phyloP scores from a whole-genome alignment of 1,140 invertebrate species.

The Nomia melanderi region DNA sequence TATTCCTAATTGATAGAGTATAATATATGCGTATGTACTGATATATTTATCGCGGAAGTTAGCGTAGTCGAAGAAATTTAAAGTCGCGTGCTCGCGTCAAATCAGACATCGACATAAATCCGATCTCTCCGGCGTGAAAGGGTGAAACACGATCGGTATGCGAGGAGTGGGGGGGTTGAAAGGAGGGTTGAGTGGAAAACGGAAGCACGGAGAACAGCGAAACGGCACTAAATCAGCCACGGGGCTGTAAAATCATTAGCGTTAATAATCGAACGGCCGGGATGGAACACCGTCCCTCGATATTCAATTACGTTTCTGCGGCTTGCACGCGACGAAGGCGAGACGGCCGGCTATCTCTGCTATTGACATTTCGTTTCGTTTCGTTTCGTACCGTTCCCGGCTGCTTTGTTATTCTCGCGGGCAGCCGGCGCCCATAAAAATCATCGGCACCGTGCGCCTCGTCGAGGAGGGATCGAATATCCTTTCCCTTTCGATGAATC shows the following conservation, averaged over 20 bases:
- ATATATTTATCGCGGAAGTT: too few species aligned
- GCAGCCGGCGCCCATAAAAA: constrained; percentile 51
- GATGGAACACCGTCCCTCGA: constrained; percentile 51
- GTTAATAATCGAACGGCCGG: constrained; percentile 57
- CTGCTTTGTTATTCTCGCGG: constrained; percentile 42
- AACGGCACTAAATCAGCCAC: constrained; percentile 49
- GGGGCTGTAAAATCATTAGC: constrained; percentile 64
- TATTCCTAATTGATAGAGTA: too few species aligned
- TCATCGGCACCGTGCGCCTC: constrained; percentile 20
- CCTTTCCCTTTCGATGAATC: constrained; percentile 1
- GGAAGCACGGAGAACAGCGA: background rate
- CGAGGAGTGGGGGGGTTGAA: background rate
- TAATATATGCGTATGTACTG: too few species aligned
- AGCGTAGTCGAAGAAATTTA: too few species aligned
- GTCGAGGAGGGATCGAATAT: constrained; percentile 4
- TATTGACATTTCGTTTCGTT: constrained; percentile 58
- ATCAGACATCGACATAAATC: background rate
- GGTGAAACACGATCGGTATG: background rate
- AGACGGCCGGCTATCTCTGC: constrained; percentile 51
- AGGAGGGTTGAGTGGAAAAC: constrained; percentile 1
- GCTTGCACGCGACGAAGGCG: constrained; percentile 55
- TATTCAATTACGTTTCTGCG: constrained; percentile 60
- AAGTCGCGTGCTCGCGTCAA: too few species aligned
- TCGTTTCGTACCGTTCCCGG: constrained; percentile 3
- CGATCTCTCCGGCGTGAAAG: background rate